A percentile compares a stretch with the other conserved stretches of the same genome.
Conservation (phyloP, 2,888 invertebrate species). For the Cybosia mesomella region DNA sequence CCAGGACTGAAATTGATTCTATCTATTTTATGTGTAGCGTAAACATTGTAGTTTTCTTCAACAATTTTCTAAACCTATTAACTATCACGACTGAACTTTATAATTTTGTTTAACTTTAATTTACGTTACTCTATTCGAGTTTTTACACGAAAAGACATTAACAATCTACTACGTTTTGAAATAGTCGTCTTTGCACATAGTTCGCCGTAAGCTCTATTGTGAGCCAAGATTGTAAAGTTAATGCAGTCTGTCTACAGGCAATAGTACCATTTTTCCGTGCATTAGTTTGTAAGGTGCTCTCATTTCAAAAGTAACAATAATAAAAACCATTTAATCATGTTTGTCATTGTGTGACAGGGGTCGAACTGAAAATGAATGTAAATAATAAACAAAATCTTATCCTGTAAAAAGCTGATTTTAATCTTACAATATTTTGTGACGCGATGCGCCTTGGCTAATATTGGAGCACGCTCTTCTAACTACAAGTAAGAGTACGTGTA, state of each 20-base stretch:
- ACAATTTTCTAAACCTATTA: background rate
- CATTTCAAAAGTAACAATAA: background rate
- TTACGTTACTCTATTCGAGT: background rate
- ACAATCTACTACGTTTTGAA: conserved; percentile 9
- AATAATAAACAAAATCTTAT: background rate
- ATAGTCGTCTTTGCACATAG: conserved; percentile 8
- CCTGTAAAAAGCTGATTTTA: conserved; percentile 19
- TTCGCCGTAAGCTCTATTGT: conserved; percentile 5
- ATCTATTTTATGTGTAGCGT: too few relatives aligned
- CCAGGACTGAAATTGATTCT: too few relatives aligned
- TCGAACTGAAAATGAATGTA: background rate
- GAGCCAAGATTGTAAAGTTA: conserved; percentile 20
- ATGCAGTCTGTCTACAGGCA: conserved; percentile 8
- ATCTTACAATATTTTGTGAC: conserved; percentile 26
- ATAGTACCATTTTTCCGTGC: background rate
- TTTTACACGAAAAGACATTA: background rate
- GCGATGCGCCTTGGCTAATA: conserved; percentile 20
- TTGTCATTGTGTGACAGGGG: too few relatives aligned
- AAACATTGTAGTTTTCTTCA: too few relatives aligned
- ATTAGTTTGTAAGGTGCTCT: background rate
- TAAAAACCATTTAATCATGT: background rate
- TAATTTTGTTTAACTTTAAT: conserved; percentile 1
- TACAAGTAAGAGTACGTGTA: background rate
- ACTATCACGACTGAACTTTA: background rate
- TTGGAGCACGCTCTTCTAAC: conserved; percentile 27